Evolutionary conservation across 2,888 invertebrate genomes (phyloP), one percentile per base, ranked within the genome.

Genomic region (Tetranychus piercei): DNA sequence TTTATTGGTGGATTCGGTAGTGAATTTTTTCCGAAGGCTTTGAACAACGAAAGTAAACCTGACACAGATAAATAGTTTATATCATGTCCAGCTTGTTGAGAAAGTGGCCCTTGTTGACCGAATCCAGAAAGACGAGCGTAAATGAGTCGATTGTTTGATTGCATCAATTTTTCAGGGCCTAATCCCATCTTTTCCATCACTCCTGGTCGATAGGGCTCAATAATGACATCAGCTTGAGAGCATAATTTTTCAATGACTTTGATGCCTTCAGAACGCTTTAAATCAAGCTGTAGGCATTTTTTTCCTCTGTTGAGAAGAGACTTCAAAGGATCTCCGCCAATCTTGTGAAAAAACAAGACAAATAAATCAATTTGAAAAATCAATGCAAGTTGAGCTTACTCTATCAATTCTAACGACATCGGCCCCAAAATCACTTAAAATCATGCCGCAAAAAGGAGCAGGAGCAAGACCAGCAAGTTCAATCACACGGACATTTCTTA

Each of bases 401-500:
- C 87, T 92, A 81, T 96, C 92, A 73, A 99, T 85, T 78, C 92
- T 86, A 67, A 90, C 89, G 0, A 99, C 94, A 76, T 86, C 86
- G 44, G 99, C 97, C 65, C 99, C 99, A 85, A 95, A 96, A 85
- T 99, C 97, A 1, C 90, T 87, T 75, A 99, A 85, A 78, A 99
- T 85, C 87, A 93, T 91, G 1, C 96, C 97, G 86, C 96, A 97
- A 81, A 92, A 89, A 11, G 97, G 97, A 0, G 88, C 96, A 34
- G 99, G 97, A 8, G 97, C 97, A 74, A 99, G 84, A 0, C 99
- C 97, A 78, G 91, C 89, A 81, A 99, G 86, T 85, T 99, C 99
- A 69, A 99, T 82, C 0, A 99, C 94, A 84, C 87, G 89, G 3
- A 97, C 82, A 55, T 92, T 93, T 83, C 86, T 88, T 44, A 96